Base-by-base conservation (phyloP, 2,888 invertebrate species). In the Nephrotoma guestfalica region DNA sequence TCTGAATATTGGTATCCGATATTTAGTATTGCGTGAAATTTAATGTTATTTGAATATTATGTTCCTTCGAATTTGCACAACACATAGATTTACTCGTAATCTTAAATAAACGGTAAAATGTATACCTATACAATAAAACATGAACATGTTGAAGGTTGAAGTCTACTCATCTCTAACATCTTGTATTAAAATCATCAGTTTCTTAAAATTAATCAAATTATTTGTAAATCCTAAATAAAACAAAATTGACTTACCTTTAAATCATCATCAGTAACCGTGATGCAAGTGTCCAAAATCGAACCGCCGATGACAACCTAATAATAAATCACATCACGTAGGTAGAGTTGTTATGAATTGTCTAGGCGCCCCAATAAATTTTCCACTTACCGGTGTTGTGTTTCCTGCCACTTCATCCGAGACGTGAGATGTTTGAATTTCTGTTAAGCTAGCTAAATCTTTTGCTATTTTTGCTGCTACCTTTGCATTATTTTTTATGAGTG, bases 401-500 rank as follows among this genome's bases (percentile, higher is more conserved):
- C 30, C 3, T 30, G 4, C 30, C 4, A 9, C 2, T 30, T 71
- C 71, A 30, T 71, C 30, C n/a, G 30, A 15, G 15, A 57, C 51
- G 51, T 15, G 2, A 57, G 51, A 30, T 11, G 71, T 30, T 71
- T 4, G 9, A 30, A 30, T 30, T 71, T 71, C 71, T 9, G 9
- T 71, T 30, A 71, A 71, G 9, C 9, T 30, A 30, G 71, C 71
- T 71, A 71, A 71, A 30, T 71, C 71, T 30, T 94, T 92, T 2
- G 97, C 96, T 88, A 98, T 96, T 90, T 95, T 92, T 86, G 96
- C 95, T 18, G 96, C 98, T 86, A 96, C 93, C 89, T 91, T 92
- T 1, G 98, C 99, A 92, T 99, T 99, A 92, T 99, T 98, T 92
- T 97, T 95, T 89, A 99, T 95, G 87, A 99, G 93, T 42, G 96